Percentiles rank a stretch among this genome's conserved stretches.
These are phyloP conservation scores for Manis pentadactyla DNA, from an alignment of 2,797 vertebrate genomes.

Conservation along the genomic window DNA sequence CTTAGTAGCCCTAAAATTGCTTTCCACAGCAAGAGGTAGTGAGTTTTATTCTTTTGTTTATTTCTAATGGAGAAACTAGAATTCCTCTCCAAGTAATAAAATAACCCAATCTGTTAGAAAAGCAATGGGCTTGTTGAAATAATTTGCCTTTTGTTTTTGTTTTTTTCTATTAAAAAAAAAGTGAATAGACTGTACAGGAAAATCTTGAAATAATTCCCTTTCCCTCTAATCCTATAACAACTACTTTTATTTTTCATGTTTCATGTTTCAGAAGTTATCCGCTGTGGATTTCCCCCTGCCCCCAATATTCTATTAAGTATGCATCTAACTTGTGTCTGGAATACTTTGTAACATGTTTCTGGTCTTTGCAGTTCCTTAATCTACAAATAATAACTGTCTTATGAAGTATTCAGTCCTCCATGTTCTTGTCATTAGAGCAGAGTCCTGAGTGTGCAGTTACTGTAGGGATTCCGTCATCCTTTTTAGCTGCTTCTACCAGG, in stretches of 20 bases:
- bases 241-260: conserved; percentile 33
- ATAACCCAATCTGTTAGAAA: conserved; percentile 18
- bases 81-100: conserved; percentile 37
- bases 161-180: background rate
- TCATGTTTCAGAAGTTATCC: conserved; percentile 17
- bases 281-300: background rate
- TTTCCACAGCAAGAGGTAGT: conserved; percentile 28
- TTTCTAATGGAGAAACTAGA: background rate
- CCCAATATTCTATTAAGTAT: background rate
- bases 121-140: background rate
- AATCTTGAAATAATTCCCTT: conserved; percentile 49
- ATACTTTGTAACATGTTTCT: background rate
- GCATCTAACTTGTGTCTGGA: background rate
- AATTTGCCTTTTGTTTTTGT: conserved; percentile 29
- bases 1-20: conserved; percentile 54
- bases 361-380: conserved; percentile 14
- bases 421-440: conserved; percentile 25
- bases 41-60: conserved; percentile 41
- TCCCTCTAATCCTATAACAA: background rate
- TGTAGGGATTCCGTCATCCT: background rate
- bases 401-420: background rate
- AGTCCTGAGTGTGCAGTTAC: background rate
- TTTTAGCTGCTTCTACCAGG: background rate
- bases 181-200: background rate
- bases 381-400: background rate